A percentile compares a stretch with the other conserved stretches of the same genome.
These are phyloP conservation scores for Actinia tenebrosa DNA, from an alignment of 64 coral and sea anemone genomes.

Conservation along the genomic window DNA sequence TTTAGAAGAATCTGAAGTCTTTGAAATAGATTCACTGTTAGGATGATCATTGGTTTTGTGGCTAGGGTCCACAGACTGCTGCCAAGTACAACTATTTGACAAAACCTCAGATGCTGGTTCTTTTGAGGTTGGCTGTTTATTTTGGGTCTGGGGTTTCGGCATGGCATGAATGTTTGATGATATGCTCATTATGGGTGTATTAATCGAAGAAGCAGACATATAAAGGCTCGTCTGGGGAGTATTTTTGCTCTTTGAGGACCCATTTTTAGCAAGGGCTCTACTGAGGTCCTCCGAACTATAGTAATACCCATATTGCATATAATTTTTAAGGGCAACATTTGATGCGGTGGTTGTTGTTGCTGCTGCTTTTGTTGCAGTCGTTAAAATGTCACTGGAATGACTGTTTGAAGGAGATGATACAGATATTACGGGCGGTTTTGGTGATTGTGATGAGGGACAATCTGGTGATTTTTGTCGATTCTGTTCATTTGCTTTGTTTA, in stretches of 20 bases:
- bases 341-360: neutral
- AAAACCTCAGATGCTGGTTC: neutral
- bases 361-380: neutral
- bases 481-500: neutral
- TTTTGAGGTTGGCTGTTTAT: neutral
- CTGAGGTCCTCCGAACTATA: neutral
- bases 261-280: slow-evolving; percentile 7
- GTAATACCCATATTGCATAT: slow-evolving; percentile 19
- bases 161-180: neutral
- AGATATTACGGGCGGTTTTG: slow-evolving; percentile 11
- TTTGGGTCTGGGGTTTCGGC: neutral
- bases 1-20: neutral
- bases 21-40: neutral
- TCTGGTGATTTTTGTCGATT: neutral
- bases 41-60: neutral
- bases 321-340: slow-evolving; percentile 3
- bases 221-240: neutral
- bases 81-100: neutral
- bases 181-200: neutral
- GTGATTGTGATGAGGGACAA: slow-evolving; percentile 27
- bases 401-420: slow-evolving; percentile 11
- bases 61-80: neutral
- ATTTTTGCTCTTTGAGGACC: neutral
- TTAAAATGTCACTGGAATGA: neutral
- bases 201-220: neutral